A percentile compares a stretch with the other conserved stretches of the same genome.
phyloP scores from a whole-genome alignment of 2,797 vertebrate species.

The Tenualosa ilisha region DNA sequence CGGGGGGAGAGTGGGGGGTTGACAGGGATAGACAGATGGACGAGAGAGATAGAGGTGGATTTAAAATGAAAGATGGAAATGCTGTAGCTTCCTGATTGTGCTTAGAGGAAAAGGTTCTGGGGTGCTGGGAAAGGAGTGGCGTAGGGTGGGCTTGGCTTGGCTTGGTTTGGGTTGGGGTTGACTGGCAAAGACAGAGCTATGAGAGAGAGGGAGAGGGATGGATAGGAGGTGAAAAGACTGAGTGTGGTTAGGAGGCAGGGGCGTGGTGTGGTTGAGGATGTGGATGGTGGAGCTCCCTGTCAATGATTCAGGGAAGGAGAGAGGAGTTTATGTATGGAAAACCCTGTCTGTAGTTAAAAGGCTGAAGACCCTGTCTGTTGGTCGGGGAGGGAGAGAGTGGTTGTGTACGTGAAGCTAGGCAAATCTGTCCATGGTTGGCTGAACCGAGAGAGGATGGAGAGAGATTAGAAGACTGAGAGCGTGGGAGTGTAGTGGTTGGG shows the following conservation, averaged over 20 bases:
- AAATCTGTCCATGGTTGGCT: background rate
- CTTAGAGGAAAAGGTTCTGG: background rate
- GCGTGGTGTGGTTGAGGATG: background rate
- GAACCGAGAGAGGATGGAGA: background rate
- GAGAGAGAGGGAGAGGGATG: too few species aligned
- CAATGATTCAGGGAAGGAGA: background rate
- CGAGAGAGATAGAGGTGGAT: constrained; percentile 40
- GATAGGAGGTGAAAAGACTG: too few species aligned
- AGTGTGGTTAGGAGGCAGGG: too few species aligned
- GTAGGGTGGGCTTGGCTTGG: too few species aligned
- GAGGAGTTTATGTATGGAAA: background rate
- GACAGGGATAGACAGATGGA: constrained; percentile 30
- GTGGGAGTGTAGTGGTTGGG: background rate
- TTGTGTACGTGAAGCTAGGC: background rate
- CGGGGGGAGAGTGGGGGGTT: background rate
- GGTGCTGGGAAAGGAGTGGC: too few species aligned
- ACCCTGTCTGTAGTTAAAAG: background rate
- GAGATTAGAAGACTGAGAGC: background rate
- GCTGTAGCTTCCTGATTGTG: constrained; percentile 7
- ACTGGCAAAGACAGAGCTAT: too few species aligned
- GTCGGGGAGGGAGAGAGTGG: background rate
- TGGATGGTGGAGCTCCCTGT: background rate
- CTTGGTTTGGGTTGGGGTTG: too few species aligned
- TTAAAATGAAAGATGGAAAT: constrained; percentile 41
- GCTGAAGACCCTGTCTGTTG: background rate